These are phyloP conservation scores for Plutomurus gul DNA, from an alignment of 1,140 invertebrate species.

Conservation along the genomic window DNA sequence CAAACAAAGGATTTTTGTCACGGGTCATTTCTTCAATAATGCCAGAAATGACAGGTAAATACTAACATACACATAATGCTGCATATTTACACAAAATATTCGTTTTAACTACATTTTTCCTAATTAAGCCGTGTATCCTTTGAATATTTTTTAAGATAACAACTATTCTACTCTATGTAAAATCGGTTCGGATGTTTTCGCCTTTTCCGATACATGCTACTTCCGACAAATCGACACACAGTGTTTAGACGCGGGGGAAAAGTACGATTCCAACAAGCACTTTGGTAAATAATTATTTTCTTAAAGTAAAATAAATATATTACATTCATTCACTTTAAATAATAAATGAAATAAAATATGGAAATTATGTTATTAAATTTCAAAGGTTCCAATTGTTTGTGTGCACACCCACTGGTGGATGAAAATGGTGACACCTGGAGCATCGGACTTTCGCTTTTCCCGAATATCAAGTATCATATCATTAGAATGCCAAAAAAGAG, in stretches of 20 bases:
- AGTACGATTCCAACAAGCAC: slow-evolving; percentile 40
- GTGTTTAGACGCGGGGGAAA: slow-evolving; percentile 16
- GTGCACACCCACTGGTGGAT: slow-evolving; percentile 53
- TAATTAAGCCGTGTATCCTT: no score
- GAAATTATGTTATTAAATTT: no score
- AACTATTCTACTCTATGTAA: slow-evolving; percentile 30
- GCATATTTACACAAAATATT: neutral
- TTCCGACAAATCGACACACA: slow-evolving; percentile 35
- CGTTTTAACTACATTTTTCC: neutral
- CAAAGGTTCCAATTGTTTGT: slow-evolving; percentile 20
- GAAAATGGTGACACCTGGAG: slow-evolving; percentile 57
- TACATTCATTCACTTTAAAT: no score
- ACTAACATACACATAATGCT: neutral
- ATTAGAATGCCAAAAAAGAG: slow-evolving; percentile 54
- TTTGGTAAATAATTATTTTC: no score
- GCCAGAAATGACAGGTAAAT: neutral
- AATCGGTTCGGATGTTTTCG: slow-evolving; percentile 36
- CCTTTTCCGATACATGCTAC: slow-evolving; percentile 39
- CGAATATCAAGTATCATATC: slow-evolving; percentile 54
- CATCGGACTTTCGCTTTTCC: slow-evolving; percentile 55
- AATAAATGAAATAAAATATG: no score
- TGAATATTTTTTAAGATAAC: slow-evolving; percentile 52
- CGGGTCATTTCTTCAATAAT: slow-evolving; percentile 49
- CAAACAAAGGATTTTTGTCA: slow-evolving; percentile 58
- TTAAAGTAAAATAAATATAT: no score